Evolutionary conservation across 2,113 vertebrate genomes (phyloP).

Genomic region (Etheostoma cragini): DNA sequence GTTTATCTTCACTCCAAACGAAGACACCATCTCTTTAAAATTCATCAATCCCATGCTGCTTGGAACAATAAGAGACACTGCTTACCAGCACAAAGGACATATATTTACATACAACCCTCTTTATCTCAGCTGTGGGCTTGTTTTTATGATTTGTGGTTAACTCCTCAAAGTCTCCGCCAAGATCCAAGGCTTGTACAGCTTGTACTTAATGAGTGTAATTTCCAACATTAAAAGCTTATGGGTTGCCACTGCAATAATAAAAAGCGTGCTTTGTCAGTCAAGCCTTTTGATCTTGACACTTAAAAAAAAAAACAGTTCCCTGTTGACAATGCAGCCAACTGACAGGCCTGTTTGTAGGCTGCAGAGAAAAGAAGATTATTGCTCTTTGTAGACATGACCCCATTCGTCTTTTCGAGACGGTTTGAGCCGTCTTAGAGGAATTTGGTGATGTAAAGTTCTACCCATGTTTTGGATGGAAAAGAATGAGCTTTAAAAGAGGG

Average conservation of each 20-base stretch:
- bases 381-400: conserved; percentile 76
- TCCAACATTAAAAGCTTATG: conserved; percentile 81
- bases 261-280: conserved; percentile 78
- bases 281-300: conserved; percentile 84
- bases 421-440: conserved; percentile 68
- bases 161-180: conserved; percentile 73
- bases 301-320: conserved; percentile 73
- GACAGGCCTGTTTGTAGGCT: conserved; percentile 72
- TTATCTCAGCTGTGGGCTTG: conserved; percentile 62
- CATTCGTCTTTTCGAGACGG: conserved; percentile 72
- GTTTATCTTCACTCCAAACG: conserved; percentile 31
- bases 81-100: conserved; percentile 62
- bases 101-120: conserved; percentile 77
- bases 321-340: conserved; percentile 74
- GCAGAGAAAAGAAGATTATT: conserved; percentile 74
- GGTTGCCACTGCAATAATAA: conserved; percentile 73
- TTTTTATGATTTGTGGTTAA: conserved; percentile 73
- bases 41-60: conserved; percentile 60
- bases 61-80: conserved; percentile 62
- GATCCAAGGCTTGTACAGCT: conserved; percentile 77
- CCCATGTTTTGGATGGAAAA: conserved; percentile 68
- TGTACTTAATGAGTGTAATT: conserved; percentile 83
- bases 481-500: conserved; percentile 54
- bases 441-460: conserved; percentile 59
- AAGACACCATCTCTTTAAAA: conserved; percentile 57